These are phyloP conservation scores for Lamprotornis superbus DNA, from an alignment of 2,113 vertebrate genomes.

Conservation along the genomic window DNA sequence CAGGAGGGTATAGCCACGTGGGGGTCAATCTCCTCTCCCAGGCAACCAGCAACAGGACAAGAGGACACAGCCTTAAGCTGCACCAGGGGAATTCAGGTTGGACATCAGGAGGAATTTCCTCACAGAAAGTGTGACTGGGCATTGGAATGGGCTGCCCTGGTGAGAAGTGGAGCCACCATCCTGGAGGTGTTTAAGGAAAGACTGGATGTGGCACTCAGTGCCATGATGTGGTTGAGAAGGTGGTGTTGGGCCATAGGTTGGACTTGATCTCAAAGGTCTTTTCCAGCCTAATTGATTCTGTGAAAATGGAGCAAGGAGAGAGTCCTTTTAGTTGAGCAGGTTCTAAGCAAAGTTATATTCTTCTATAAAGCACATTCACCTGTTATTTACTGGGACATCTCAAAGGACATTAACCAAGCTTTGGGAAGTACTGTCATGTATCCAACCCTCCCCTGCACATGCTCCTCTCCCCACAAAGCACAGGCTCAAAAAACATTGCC, in stretches of 20 bases:
- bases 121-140: fast-evolving
- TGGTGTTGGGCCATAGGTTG: neutral
- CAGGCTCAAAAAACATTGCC: neutral
- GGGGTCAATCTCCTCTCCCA: fast-evolving
- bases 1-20: too few species aligned
- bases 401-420: neutral
- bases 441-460: neutral
- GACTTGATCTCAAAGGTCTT: neutral
- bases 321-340: neutral
- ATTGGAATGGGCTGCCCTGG: neutral
- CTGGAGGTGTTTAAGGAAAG: neutral
- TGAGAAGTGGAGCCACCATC: neutral
- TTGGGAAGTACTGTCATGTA: neutral
- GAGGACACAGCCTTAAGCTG: neutral
- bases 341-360: neutral
- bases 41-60: neutral
- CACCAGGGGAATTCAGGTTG: neutral
- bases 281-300: neutral
- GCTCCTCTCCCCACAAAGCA: neutral
- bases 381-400: neutral
- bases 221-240: too few species aligned
- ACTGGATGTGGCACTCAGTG: neutral
- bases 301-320: neutral
- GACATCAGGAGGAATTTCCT: neutral
- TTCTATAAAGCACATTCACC: neutral